A percentile compares a stretch with the other conserved stretches of the same genome.
Evolutionary conservation across 1,140 invertebrate species (phyloP).

Genomic region (Gerris buenoi): DNA sequence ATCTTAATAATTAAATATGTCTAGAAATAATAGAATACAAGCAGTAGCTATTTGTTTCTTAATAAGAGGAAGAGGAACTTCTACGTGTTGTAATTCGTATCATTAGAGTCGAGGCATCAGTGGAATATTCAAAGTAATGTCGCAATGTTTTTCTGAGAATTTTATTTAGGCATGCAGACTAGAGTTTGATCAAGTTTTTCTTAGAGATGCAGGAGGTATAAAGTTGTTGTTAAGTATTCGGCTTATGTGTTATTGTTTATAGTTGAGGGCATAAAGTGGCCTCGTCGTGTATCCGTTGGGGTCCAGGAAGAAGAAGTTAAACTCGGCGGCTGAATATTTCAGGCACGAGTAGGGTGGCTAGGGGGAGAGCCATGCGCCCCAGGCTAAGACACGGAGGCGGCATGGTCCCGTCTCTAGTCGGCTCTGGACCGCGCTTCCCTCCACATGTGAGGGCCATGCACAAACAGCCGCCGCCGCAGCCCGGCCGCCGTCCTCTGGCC

Average conservation of each 20-base stretch:
- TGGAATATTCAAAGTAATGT: no score
- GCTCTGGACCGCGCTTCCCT: conserved; percentile 2
- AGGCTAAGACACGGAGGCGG: conserved; percentile 4
- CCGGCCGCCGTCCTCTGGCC: not conserved
- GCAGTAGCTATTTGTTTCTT: no score
- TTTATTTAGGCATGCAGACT: no score
- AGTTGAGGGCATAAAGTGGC: not conserved
- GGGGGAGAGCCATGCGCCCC: not conserved
- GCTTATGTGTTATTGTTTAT: not conserved
- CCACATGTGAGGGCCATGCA: conserved; percentile 5
- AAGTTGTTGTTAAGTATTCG: not conserved
- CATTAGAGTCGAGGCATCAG: no score
- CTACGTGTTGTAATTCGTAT: no score
- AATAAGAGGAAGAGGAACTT: no score
- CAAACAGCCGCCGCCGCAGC: conserved; percentile 15
- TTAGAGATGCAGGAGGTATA: no score
- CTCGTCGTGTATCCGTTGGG: not conserved
- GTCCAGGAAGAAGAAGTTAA: not conserved
- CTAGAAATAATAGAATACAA: no score
- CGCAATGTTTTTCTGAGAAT: no score
- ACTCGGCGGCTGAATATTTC: not conserved
- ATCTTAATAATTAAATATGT: no score
- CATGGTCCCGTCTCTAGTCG: not conserved
- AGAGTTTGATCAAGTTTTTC: no score
- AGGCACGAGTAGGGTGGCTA: not conserved